phyloP scores from a whole-genome alignment of 2,888 invertebrate genomes.

The Caenorhabditis sp. region DNA sequence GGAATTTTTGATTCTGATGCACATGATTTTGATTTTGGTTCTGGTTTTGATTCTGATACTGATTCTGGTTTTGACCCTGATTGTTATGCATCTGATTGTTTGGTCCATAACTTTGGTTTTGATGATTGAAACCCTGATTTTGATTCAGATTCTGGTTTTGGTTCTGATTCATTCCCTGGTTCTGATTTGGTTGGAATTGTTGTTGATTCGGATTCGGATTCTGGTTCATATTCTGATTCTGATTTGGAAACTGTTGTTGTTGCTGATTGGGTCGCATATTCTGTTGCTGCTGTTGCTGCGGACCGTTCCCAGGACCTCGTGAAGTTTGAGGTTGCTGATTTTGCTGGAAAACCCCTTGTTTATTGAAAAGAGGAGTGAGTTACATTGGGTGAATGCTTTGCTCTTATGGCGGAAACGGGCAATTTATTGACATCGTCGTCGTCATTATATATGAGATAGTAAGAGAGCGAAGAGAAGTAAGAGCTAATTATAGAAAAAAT shows the following conservation, averaged over 20 bases:
- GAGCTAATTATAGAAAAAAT: not conserved
- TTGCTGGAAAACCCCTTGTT: not conserved
- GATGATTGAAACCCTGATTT: too few relatives aligned
- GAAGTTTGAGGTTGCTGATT: conserved; percentile 3
- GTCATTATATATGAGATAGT: not conserved
- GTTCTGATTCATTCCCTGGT: conserved; percentile 4
- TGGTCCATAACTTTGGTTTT: not conserved
- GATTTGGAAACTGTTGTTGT: conserved; percentile 8
- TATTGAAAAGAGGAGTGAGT: not conserved
- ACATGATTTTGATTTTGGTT: conserved; percentile 46
- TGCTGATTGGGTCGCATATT: conserved; percentile 21
- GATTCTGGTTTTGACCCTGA: conserved; percentile 10
- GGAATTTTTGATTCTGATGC: conserved; percentile 14
- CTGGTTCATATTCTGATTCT: not conserved
- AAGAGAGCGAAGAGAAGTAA: not conserved
- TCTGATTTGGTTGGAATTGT: conserved; percentile 7
- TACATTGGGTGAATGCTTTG: not conserved
- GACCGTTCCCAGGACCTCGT: conserved; percentile 21
- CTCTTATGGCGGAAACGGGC: not conserved
- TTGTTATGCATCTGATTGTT: not conserved
- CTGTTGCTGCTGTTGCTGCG: conserved; percentile 23
- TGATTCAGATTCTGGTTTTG: too few relatives aligned
- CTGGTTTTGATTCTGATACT: conserved; percentile 19
- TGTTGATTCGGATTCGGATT: not conserved
- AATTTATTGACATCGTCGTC: not conserved